Evolutionary conservation across 2,113 vertebrate species (phyloP).

Genomic region (Vulpes ferrilata): DNA sequence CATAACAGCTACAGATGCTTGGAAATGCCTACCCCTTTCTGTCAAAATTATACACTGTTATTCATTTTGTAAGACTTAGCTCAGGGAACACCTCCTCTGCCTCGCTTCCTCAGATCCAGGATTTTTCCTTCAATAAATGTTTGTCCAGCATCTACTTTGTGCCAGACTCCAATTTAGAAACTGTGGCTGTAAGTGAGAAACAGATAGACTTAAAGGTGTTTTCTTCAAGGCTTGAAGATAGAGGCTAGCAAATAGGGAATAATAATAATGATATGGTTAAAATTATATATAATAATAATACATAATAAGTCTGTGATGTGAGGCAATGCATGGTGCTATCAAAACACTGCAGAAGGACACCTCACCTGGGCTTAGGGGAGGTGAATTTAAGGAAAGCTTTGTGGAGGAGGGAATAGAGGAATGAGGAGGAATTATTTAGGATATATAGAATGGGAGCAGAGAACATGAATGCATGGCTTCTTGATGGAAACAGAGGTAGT

Average conservation of each 20-base stretch:
- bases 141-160: neutral
- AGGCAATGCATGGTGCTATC: neutral
- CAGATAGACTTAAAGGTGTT: neutral
- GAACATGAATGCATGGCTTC: neutral
- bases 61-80: neutral
- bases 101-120: neutral
- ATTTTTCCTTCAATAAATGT: neutral
- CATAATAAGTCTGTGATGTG: neutral
- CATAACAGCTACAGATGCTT: neutral
- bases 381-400: neutral
- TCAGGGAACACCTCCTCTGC: neutral
- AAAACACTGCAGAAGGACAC: neutral
- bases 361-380: neutral
- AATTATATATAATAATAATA: neutral
- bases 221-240: neutral
- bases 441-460: neutral
- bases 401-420: neutral
- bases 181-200: neutral
- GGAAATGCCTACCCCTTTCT: neutral
- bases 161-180: neutral
- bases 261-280: neutral
- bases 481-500: neutral
- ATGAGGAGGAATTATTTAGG: neutral
- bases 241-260: neutral
- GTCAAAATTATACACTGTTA: neutral